Conservation (phyloP, 1,140 invertebrate genomes). For the Calephelis virginiensis region DNA sequence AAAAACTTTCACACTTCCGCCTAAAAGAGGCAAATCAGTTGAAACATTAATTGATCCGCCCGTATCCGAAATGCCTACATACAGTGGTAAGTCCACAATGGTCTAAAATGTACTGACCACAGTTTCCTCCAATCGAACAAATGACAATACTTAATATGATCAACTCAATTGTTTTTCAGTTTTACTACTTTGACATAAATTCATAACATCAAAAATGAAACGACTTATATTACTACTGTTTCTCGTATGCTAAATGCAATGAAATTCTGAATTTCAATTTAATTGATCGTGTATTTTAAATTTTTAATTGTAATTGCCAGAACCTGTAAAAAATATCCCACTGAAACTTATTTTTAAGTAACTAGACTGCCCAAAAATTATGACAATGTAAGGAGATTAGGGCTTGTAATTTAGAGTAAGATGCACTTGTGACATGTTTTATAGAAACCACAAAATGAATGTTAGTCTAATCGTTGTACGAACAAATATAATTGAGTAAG, state of each 20-base stretch:
- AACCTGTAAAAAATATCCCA: slow-evolving; percentile 16
- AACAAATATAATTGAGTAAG: slow-evolving; percentile 6
- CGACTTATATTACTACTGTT: too few species aligned
- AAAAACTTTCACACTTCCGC: slow-evolving; percentile 68
- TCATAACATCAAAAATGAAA: too few species aligned
- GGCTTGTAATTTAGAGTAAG: slow-evolving; percentile 20
- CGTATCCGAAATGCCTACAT: slow-evolving; percentile 54
- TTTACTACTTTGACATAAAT: not conserved
- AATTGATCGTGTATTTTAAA: too few species aligned
- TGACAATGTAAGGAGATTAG: slow-evolving; percentile 30
- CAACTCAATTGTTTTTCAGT: not conserved
- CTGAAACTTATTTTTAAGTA: slow-evolving; percentile 16
- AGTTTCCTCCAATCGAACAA: slow-evolving; percentile 17
- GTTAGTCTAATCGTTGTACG: slow-evolving; percentile 15
- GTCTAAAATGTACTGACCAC: slow-evolving; percentile 43
- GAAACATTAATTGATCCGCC: slow-evolving; percentile 70
- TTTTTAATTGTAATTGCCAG: not conserved
- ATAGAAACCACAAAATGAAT: slow-evolving; percentile 25
- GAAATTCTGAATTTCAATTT: too few species aligned
- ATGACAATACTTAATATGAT: slow-evolving; percentile 3
- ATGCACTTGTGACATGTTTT: slow-evolving; percentile 25
- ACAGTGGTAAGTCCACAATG: slow-evolving; percentile 73
- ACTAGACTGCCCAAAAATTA: slow-evolving; percentile 20
- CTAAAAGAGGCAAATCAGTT: slow-evolving; percentile 64
- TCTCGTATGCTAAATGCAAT: too few species aligned